A percentile compares a stretch with the other conserved stretches of the same genome.
Evolutionary conservation across 2,888 invertebrate species (phyloP).

Genomic region (Leptothorax acervorum): DNA sequence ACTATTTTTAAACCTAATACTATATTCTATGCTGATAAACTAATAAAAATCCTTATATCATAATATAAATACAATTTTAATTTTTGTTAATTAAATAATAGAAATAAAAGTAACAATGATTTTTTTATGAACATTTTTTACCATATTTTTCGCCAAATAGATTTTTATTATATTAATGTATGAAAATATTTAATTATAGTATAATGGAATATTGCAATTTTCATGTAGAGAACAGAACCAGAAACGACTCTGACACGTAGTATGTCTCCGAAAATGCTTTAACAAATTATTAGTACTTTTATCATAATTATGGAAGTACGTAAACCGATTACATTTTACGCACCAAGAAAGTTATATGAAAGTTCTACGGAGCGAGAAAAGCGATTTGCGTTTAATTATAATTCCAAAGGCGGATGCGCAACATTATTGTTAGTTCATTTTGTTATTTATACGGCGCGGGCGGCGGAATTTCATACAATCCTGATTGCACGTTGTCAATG

Average conservation of each 20-base stretch:
- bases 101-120: not conserved
- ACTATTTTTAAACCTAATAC: not conserved
- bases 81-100: not conserved
- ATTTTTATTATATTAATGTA: not conserved
- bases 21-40: not conserved
- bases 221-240: not conserved
- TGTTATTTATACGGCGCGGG: constrained; percentile 34
- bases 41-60: not conserved
- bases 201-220: constrained; percentile 16
- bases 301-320: constrained; percentile 36
- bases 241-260: not conserved
- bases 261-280: constrained; percentile 18
- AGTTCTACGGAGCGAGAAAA: constrained; percentile 34
- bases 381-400: constrained; percentile 53
- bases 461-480: constrained; percentile 16
- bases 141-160: not conserved
- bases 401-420: constrained; percentile 41
- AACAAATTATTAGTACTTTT: constrained; percentile 46
- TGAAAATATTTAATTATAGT: constrained; percentile 3
- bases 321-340: constrained; percentile 54
- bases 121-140: not conserved
- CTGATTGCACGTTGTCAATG: constrained; percentile 44
- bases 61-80: not conserved
- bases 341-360: constrained; percentile 55
- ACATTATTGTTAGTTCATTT: constrained; percentile 38